phyloP scores from a whole-genome alignment of 2,113 vertebrate species.

The human (Homo sapiens) region DNA sequence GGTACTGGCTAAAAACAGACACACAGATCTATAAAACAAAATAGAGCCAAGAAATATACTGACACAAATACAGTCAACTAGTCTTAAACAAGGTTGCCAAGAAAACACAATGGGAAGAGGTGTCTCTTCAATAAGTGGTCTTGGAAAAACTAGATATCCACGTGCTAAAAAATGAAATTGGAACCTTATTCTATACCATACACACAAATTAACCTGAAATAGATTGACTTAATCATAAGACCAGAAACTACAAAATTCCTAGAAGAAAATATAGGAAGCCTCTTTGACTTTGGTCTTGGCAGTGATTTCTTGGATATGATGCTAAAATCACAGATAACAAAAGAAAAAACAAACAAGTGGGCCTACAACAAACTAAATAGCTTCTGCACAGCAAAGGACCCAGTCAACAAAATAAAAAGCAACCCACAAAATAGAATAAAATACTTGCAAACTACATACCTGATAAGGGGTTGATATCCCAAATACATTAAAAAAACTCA shows the following conservation, averaged over 20 bases:
- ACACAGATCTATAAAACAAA: neutral
- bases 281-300: neutral
- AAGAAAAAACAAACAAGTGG: neutral
- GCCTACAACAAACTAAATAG: neutral
- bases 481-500: neutral
- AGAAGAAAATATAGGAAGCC: neutral
- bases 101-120: neutral
- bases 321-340: neutral
- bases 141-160: neutral
- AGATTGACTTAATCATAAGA: neutral
- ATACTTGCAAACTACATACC: neutral
- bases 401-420: neutral
- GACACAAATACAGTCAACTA: neutral
- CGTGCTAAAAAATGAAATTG: neutral
- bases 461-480: neutral
- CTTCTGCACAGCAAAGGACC: neutral
- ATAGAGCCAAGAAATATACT: neutral
- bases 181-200: neutral
- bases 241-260: neutral
- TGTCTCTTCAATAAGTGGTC: neutral
- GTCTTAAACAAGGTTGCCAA: neutral
- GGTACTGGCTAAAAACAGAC: neutral
- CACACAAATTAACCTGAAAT: neutral
- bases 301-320: neutral
- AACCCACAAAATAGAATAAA: neutral